phyloP scores from a whole-genome alignment of 2,113 vertebrate species.

The Myiopsitta monachus region DNA sequence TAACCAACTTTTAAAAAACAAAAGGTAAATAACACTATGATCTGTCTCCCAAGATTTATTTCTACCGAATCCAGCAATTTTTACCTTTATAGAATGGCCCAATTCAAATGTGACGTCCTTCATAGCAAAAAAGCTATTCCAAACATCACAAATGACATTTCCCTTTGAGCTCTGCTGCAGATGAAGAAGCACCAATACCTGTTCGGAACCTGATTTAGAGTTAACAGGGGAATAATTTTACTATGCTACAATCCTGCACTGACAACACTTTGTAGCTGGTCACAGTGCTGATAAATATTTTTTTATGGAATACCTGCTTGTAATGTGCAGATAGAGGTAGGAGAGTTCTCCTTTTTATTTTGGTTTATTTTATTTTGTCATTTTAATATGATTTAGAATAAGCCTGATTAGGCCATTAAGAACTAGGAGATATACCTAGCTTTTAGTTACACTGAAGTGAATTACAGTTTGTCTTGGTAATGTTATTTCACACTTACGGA shows the following conservation, averaged over 20 bases:
- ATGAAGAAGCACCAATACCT: constrained; percentile 1
- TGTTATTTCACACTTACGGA: neutral
- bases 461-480: neutral
- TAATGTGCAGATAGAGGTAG: neutral
- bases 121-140: neutral
- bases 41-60: neutral
- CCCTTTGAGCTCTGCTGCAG: neutral
- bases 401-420: constrained; percentile 1
- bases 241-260: neutral
- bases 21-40: neutral
- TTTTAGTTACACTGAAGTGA: neutral
- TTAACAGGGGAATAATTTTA: constrained; percentile 30
- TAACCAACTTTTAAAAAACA: neutral
- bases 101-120: neutral
- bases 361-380: constrained; percentile 37
- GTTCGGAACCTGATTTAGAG: constrained; percentile 45
- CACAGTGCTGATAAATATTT: constrained; percentile 13
- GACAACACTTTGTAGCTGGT: neutral
- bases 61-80: neutral
- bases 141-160: constrained; percentile 8
- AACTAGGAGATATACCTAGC: neutral
- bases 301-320: neutral
- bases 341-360: neutral
- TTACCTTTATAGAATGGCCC: neutral
- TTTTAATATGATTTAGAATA: constrained; percentile 18